Conservation (phyloP, 2,888 invertebrate genomes). For the Yponomeuta malinellus region DNA sequence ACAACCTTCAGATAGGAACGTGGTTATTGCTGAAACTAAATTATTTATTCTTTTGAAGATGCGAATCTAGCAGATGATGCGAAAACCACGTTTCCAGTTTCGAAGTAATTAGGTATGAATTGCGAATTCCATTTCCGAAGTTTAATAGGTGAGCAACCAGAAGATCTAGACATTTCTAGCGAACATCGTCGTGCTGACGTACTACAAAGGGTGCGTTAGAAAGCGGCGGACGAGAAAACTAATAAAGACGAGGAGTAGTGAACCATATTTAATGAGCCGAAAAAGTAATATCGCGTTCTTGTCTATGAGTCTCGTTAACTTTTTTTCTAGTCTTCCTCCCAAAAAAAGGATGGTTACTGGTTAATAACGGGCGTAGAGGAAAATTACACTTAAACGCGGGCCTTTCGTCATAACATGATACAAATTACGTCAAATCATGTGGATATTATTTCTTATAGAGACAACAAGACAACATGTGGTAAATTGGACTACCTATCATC, state of each 20-base stretch:
- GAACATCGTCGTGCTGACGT: too few species aligned
- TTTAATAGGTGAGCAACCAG: too few species aligned
- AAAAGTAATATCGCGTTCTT: conserved; percentile 26
- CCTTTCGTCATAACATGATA: conserved; percentile 62
- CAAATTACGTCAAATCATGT: conserved; percentile 71
- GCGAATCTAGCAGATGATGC: too few species aligned
- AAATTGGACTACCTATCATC: conserved; percentile 63
- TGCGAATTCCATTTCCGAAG: too few species aligned
- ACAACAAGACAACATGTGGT: conserved; percentile 61
- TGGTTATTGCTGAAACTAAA: too few species aligned
- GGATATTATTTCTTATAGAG: conserved; percentile 61
- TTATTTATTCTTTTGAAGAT: too few species aligned
- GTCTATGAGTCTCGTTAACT: conserved; percentile 52
- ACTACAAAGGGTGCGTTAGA: too few species aligned
- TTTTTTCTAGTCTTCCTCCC: conserved; percentile 35
- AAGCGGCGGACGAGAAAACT: neutral
- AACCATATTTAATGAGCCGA: conserved; percentile 4
- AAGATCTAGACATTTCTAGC: too few species aligned
- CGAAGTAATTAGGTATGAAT: too few species aligned
- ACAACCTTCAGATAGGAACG: neutral
- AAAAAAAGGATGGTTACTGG: conserved; percentile 52
- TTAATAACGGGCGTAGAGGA: conserved; percentile 54
- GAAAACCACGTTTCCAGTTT: too few species aligned
- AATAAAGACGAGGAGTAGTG: neutral
- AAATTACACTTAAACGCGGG: conserved; percentile 65